phyloP scores from a whole-genome alignment of 2,888 invertebrate genomes.

The Cantharis flavilabris region DNA sequence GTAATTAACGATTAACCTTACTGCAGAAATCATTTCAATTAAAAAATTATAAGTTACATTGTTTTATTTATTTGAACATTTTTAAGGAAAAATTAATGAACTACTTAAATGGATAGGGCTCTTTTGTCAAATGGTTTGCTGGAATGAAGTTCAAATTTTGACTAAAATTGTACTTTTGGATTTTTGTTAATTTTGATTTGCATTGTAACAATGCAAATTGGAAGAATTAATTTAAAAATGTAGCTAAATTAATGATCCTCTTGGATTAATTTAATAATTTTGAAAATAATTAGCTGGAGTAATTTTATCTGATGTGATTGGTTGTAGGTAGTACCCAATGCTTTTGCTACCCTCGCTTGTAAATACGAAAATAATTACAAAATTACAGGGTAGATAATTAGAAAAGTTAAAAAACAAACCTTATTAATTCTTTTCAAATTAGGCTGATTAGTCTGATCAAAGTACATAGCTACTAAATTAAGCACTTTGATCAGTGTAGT shows the following conservation, averaged over 20 bases:
- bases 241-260: not conserved
- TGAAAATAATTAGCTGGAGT: not conserved
- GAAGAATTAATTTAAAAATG: not conserved
- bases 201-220: not conserved
- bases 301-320: not conserved
- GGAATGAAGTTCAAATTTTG: too few species aligned
- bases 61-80: not conserved
- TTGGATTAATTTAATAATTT: not conserved
- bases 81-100: not conserved
- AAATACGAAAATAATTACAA: not conserved
- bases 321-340: not conserved
- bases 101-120: too few species aligned
- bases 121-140: too few species aligned
- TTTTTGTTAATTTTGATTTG: not conserved
- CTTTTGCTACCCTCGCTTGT: not conserved
- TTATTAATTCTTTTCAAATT: not conserved
- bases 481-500: not conserved
- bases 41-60: not conserved
- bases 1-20: constrained; percentile 20
- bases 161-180: not conserved
- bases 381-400: not conserved
- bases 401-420: not conserved
- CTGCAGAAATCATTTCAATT: not conserved
- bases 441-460: not conserved
- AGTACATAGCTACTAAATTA: not conserved